Base-by-base conservation (phyloP, 2,113 vertebrate genomes). In the Scophthalmus maximus region DNA sequence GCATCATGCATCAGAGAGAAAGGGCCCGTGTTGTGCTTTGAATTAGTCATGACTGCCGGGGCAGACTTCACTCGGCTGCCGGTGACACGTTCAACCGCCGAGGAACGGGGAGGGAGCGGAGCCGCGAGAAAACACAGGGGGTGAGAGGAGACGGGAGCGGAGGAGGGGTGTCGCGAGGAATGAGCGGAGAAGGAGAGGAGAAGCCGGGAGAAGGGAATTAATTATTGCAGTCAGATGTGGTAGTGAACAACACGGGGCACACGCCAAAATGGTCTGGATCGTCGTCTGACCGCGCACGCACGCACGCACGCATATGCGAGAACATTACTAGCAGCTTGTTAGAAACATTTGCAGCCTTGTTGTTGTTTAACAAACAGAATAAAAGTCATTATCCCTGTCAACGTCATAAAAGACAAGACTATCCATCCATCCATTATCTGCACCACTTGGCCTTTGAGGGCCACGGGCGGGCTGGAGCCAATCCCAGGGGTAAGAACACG, bases 41-140 rank as follows among this genome's bases (percentile, higher is more conserved):
- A 88, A 90, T 85, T 78, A 84, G 63, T 78, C 69, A 90, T 81
- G 74, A 84, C 72, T 68, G 60, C 68, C n/a, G 44, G 62, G 5
- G 29, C 65, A 63, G 63, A 59, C 53, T 73, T 30, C 63, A 57
- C 73, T 81, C 52, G 22, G 52, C 51, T 0, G 76, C 62, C 61
- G 63, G 62, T 82, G 78, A 86, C 87, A 85, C 85, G 68, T 56
- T n/a, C 29, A 73, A 68, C 69, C 77, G 72, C 79, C 42, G 29
- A 72, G 53, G 67, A 65, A 75, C 46, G 55, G 42, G 57, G 38
- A 30, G 42, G 34, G 56, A 79, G 70, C 15, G 10, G 29, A n/a
- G 58, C 17, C 4, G 6, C 18, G 17, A 76, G 55, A 69, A 83
- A 75, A 71, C 7, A 68, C n/a, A 22, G 26, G 69, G n/a, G 59